Base-by-base conservation (phyloP, 1,140 invertebrate species). In the Scylla paramamosain region DNA sequence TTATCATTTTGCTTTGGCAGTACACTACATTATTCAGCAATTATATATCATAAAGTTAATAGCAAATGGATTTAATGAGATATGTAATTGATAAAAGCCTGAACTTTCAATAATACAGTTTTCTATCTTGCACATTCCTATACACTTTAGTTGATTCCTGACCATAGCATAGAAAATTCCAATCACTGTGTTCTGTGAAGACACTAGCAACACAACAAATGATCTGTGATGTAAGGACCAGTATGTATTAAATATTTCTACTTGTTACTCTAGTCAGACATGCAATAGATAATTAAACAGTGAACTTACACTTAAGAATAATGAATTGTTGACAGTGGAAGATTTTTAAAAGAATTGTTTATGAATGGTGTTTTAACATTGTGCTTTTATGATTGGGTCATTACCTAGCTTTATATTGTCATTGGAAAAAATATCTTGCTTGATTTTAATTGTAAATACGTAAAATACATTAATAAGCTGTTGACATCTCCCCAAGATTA, bases 211-310 rank as follows among this genome's bases (percentile, higher is more conserved):
- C n/a, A 46, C 89, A n/a, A 16, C 89, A 91, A 91, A 48, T 52
- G 45, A 91, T 52, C 89, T 91, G 89, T 91, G 89, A 91, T 91
- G 89, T 91, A 45, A 91, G 89, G 89, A 91, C 89, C 89, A 91
- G 89, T 52, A 91, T 91, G 89, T 91, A 46, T 91, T 91, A 91
- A n/a, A n/a, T 77, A 77, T n/a, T 25, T 77, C 20, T 77, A 7
- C 16, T 77, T n/a, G 0, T n/a, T n/a, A 77, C 67, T 77, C 12
- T n/a, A 77, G 67, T 77, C 67, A 77, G n/a, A n/a, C n/a, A 3
- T 77, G 67, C 25, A 59, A 12, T 59, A 77, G 67, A n/a, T 77
- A 20, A 77, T n/a, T 77, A 25, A n/a, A 1, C 67, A n/a, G 12
- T 77, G 67, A 25, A 12, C 20, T 77, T 20, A n/a, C 6, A 3